Evolutionary conservation across 1,140 invertebrate species (phyloP), one percentile per base, ranked within the genome.

Genomic region (Cyrtorhinus lividipennis): DNA sequence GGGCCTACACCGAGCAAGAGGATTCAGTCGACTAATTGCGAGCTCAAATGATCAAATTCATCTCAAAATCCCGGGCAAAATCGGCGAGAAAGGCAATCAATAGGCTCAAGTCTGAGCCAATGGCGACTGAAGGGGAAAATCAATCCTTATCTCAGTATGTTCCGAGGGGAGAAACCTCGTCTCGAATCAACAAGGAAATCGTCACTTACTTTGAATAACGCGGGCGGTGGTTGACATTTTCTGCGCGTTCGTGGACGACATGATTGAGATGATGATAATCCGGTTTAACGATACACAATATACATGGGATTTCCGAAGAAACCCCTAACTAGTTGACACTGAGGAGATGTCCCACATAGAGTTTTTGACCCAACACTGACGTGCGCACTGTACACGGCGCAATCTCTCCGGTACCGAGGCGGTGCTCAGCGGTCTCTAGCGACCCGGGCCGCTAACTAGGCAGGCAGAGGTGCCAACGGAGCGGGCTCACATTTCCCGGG

Each of bases 281-380:
- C 12, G 5, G 10, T 20, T 20, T 53, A 53, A 53, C 20, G 5
- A 10, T 53, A 53, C 48, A 53, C 48, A 53, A 53, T 53, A 53
- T 53, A 53, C 48, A 53, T 53, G 48, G 48, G 48, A 53, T 53
- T 53, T 53, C 48, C 48, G 48, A 53, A 20, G 48, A 53, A 53
- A 53, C 48, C 48, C 48, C 48, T 53, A 53, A 53, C 48, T 53
- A 53, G 48, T 53, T 53, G 48, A 53, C 48, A 53, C 48, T 53
- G 48, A 53, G 48, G 20, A 53, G 48, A 53, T 53, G 48, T 53
- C 48, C 48, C 48, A 53, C 48, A 53, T 53, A 53, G 48, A 53
- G 48, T 53, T n/a, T n/a, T n/a, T 53, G 48, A 53, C 48, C 48
- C 48, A 53, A 53, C 48, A 53, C 48, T 53, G 48, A n/a, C n/a